Base-by-base conservation (phyloP, 2,888 invertebrate species). In the Aleiodes alternator region DNA sequence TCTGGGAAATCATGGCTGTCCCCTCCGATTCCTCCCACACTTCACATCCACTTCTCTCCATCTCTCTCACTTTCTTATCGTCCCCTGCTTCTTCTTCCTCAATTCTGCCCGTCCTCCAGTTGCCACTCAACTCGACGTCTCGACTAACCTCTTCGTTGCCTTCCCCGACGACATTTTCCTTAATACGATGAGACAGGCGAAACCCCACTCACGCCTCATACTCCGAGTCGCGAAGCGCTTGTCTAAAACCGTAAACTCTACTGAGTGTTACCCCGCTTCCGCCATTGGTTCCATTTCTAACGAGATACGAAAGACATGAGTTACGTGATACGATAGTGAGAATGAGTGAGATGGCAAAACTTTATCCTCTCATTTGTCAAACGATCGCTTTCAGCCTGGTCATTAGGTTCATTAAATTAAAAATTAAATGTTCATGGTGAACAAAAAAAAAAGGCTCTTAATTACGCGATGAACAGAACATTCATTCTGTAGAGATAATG, bases 1-100 rank as follows among this genome's bases (percentile, higher is more conserved):
- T 85, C 51, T 82, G 86, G 86, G 86, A 86, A 86, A 86, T 86
- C 86, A 86, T 84, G 82, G 86, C 78, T 85, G 85, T 86, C 86
- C 85, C 84, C 84, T 83, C 72, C 72, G 76, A 77, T 77, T 77
- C 74, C 78, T 76, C 73, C 69, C 71, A 56, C 50, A 55, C 71
- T 43, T 29, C 43, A 50, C 72, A 71, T 77, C 72, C 72, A 34
- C 55, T 81, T 81, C 61, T 43, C 75, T 57, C 51, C 11, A 4
- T 56, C 16, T 55, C 51, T 11, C 43, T 43, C 43, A 7, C 43
- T 43, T 9, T 43, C 43, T 43, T 43, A 43, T 43, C 43, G 43
- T 43, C 48, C 14, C 31, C 29, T 23, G 38, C 64, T 64, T 68
- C 76, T 55, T 61, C 53, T 72, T 72, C 56, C 57, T 69, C 55